Evolutionary conservation across 2,888 invertebrate genomes (phyloP).

Genomic region (Oeneis ivallda): DNA sequence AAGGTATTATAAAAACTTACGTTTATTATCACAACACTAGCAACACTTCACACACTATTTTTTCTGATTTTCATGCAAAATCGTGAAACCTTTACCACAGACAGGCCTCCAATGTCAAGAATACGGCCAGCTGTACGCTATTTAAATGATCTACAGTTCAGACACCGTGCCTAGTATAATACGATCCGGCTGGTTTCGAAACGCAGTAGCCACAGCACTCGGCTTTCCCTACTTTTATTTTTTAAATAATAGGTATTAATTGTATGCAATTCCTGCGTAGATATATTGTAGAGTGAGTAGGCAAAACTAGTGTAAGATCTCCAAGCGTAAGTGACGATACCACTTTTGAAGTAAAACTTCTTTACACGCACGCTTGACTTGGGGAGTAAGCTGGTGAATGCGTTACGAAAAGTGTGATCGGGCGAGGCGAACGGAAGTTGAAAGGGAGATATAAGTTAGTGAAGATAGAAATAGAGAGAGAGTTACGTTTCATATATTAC

Average conservation of each 20-base stretch:
- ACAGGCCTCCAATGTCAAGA: slow-evolving; percentile 68
- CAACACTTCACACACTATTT: slow-evolving; percentile 7
- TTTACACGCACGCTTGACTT: no score
- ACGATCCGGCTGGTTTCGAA: slow-evolving; percentile 56
- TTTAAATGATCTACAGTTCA: slow-evolving; percentile 73
- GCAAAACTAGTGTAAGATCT: slow-evolving; percentile 9
- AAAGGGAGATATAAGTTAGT: no score
- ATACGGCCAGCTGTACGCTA: slow-evolving; percentile 65
- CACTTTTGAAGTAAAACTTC: slow-evolving; percentile 6
- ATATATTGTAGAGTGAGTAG: not conserved
- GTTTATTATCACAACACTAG: slow-evolving; percentile 3
- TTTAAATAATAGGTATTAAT: slow-evolving; percentile 21
- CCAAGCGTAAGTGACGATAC: not conserved
- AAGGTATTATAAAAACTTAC: not conserved
- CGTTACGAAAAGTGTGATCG: no score
- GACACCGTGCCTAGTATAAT: slow-evolving; percentile 53
- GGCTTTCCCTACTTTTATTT: slow-evolving; percentile 39
- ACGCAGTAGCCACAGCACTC: slow-evolving; percentile 37
- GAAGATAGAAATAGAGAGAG: no score
- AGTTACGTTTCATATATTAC: no score
- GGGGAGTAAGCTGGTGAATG: no score
- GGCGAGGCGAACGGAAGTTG: no score
- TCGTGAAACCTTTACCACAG: slow-evolving; percentile 40
- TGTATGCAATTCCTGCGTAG: slow-evolving; percentile 22
- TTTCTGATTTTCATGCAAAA: not conserved